Conservation (phyloP, 2,797 vertebrate species). For the Tamandua tetradactyla region DNA sequence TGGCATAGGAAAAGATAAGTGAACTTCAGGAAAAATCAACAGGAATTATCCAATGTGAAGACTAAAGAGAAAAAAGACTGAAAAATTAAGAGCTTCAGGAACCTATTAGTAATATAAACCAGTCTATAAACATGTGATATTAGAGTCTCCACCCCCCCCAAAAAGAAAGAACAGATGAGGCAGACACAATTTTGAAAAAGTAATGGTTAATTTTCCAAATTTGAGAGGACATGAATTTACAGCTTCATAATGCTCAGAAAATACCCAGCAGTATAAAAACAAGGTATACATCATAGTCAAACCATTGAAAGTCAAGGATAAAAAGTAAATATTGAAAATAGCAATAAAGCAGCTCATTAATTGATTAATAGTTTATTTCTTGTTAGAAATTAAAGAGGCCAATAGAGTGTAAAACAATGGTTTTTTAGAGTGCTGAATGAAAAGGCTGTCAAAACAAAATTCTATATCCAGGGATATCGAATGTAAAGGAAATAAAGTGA, state of each 20-base stretch:
- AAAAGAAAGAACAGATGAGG: background rate
- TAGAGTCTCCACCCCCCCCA: background rate
- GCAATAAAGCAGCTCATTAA: background rate
- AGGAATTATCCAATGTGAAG: background rate
- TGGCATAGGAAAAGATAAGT: background rate
- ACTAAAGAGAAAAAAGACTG: background rate
- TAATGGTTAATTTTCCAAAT: background rate
- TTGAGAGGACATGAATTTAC: background rate
- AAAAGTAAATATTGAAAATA: background rate
- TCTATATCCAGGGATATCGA: background rate
- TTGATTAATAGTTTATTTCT: background rate
- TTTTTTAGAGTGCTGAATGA: background rate
- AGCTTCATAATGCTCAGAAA: background rate
- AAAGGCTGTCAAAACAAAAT: background rate
- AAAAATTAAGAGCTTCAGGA: background rate
- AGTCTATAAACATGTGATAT: background rate
- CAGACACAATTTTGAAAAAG: background rate
- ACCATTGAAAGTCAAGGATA: background rate
- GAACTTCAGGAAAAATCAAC: conserved; percentile 13
- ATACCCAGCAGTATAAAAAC: background rate
- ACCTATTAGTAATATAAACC: background rate
- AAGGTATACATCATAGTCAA: background rate
- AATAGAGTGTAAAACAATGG: background rate
- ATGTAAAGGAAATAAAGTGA: background rate
- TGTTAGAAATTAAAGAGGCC: background rate